Evolutionary conservation across 2,888 invertebrate genomes (phyloP).

Genomic region (Lithophane ornitopus): DNA sequence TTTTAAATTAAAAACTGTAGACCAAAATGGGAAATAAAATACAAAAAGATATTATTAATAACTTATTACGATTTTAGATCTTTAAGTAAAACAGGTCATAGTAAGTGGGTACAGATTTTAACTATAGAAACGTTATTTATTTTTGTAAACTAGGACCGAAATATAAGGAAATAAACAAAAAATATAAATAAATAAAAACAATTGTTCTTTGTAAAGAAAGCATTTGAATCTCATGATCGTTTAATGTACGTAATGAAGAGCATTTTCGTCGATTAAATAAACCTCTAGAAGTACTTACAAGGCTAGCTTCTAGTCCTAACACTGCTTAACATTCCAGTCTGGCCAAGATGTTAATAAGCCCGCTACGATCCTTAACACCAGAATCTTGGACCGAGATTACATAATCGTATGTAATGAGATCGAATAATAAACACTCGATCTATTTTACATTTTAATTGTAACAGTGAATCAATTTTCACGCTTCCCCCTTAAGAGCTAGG

Average conservation of each 20-base stretch:
- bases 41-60: not conserved
- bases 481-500: too few species aligned
- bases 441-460: too few species aligned
- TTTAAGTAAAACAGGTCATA: not conserved
- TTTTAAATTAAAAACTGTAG: not conserved
- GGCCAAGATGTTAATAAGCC: constrained; percentile 30
- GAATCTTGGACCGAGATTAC: constrained; percentile 17
- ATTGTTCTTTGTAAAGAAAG: not conserved
- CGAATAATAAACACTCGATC: constrained; percentile 6
- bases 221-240: not conserved
- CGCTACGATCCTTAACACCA: constrained; percentile 6
- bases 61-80: too few species aligned
- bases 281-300: not conserved
- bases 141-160: not conserved
- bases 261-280: too few species aligned
- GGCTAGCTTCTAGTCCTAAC: not conserved
- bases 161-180: not conserved
- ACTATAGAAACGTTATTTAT: not conserved
- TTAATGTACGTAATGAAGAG: too few species aligned
- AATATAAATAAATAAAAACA: too few species aligned
- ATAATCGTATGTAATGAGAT: constrained; percentile 30
- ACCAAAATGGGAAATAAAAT: not conserved
- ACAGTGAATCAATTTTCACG: too few species aligned
- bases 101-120: not conserved
- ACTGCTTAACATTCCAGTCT: constrained; percentile 24